phyloP scores from a whole-genome alignment of 2,113 vertebrate genomes.

The Oncorhynchus kisutch region DNA sequence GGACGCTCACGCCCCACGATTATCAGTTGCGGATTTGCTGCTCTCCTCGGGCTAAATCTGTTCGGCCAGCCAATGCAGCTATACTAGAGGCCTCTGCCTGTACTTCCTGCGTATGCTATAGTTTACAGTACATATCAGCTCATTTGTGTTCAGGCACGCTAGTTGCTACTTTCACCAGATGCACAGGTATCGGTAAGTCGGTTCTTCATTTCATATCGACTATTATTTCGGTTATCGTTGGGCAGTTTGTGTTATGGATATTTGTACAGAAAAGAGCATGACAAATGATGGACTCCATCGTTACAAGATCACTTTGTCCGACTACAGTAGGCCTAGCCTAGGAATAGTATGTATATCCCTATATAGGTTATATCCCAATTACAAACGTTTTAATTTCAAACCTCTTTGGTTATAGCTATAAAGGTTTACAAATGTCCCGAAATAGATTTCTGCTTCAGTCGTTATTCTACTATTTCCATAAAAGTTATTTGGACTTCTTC shows the following conservation, averaged over 20 bases:
- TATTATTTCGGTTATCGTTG: neutral
- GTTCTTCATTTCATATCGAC: neutral
- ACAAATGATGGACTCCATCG: neutral
- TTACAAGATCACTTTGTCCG: neutral
- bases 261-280: neutral
- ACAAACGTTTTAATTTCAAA: neutral
- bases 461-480: neutral
- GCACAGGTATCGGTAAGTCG: conserved; percentile 48
- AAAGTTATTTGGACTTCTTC: neutral
- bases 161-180: conserved; percentile 23
- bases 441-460: neutral
- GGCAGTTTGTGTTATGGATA: neutral
- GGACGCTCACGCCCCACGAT: neutral
- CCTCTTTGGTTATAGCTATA: neutral
- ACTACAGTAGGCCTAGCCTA: too few relatives aligned
- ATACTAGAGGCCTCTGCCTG: conserved; percentile 17
- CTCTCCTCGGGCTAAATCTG: conserved; percentile 36
- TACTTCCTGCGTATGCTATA: conserved; percentile 52
- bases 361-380: neutral
- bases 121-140: conserved; percentile 25
- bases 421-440: neutral
- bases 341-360: neutral
- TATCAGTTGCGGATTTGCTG: conserved; percentile 36
- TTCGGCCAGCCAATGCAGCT: conserved; percentile 21
- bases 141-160: neutral